Evolutionary conservation across 2,113 vertebrate genomes (phyloP).

Genomic region (Rhabdornis inornatus): DNA sequence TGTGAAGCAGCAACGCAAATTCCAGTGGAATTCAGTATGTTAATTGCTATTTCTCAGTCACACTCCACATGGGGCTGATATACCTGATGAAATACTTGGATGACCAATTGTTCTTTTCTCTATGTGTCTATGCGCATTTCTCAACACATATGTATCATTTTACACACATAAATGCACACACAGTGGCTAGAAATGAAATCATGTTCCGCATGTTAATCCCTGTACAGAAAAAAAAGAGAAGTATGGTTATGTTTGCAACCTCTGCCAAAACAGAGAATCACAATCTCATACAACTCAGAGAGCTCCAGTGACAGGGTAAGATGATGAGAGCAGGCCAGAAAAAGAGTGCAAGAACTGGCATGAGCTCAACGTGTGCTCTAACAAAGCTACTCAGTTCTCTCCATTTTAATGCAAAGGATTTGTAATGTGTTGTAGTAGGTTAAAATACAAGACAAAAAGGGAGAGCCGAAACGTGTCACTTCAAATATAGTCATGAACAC

Average conservation of each 20-base stretch:
- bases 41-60: neutral
- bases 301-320: neutral
- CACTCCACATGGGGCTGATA: neutral
- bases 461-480: neutral
- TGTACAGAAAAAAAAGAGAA: neutral
- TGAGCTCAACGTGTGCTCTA: accelerated
- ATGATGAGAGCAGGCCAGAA: neutral
- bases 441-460: neutral
- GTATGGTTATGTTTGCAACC: neutral
- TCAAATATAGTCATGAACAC: neutral
- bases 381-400: neutral
- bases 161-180: neutral
- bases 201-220: neutral
- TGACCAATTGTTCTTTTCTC: neutral
- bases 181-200: neutral
- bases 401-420: neutral
- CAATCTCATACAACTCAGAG: neutral
- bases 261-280: neutral
- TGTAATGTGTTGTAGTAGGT: neutral
- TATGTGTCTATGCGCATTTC: neutral
- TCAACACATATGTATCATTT: neutral
- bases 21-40: neutral
- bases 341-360: neutral
- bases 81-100: neutral
- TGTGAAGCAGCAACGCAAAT: neutral